phyloP scores from a whole-genome alignment of 2,113 vertebrate genomes.

The Myotis davidii region DNA sequence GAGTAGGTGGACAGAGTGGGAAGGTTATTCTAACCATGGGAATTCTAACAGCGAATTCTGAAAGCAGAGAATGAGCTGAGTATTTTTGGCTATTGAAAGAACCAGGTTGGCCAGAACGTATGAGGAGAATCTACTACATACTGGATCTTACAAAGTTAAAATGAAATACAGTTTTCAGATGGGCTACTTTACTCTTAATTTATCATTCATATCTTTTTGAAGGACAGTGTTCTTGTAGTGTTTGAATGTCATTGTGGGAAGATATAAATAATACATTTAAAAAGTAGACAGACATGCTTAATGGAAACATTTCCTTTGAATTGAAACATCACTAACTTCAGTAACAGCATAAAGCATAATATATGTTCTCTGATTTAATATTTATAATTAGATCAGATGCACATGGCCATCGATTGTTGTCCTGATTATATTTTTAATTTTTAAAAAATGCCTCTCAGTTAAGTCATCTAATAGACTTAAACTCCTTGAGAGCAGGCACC shows the following conservation, averaged over 20 bases:
- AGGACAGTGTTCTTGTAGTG: slow-evolving; percentile 14
- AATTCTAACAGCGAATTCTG: slow-evolving; percentile 48
- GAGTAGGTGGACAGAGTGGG: slow-evolving; percentile 35
- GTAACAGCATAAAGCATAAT: neutral
- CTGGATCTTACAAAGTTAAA: slow-evolving; percentile 30
- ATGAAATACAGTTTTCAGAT: slow-evolving; percentile 51
- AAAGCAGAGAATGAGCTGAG: slow-evolving; percentile 8
- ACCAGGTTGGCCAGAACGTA: slow-evolving; percentile 34
- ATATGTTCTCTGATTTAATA: slow-evolving; percentile 51
- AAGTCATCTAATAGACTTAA: neutral
- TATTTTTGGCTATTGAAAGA: slow-evolving; percentile 28
- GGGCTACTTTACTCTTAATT: slow-evolving; percentile 35
- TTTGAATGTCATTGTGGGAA: slow-evolving; percentile 20
- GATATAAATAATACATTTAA: slow-evolving; percentile 49
- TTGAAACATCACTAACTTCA: slow-evolving; percentile 42
- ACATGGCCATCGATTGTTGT: neutral
- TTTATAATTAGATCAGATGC: slow-evolving; percentile 31
- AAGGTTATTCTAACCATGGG: slow-evolving; percentile 24
- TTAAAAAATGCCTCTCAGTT: neutral
- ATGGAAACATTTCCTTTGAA: slow-evolving; percentile 44
- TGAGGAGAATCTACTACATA: neutral
- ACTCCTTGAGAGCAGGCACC: neutral
- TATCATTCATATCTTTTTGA: slow-evolving; percentile 32
- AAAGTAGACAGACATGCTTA: slow-evolving; percentile 1
- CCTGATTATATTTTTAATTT: slow-evolving; percentile 24